phyloP scores from a whole-genome alignment of 2,888 invertebrate species.

The Seladonia tumulorum region DNA sequence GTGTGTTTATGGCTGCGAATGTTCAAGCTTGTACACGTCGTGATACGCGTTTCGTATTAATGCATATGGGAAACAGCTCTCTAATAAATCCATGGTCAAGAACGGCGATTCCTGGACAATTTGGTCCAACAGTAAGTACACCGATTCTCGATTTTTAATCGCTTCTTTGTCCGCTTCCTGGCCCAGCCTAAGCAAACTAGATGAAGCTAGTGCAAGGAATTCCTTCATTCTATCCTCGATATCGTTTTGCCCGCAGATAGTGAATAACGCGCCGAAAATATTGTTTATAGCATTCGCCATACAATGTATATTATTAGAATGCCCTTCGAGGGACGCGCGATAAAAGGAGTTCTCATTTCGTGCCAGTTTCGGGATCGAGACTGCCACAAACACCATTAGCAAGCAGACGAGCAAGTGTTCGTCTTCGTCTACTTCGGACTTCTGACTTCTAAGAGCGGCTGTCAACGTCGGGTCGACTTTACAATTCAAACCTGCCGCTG shows the following conservation, averaged over 20 bases:
- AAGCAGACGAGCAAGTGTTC: constrained; percentile 97
- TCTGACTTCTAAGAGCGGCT: constrained; percentile 94
- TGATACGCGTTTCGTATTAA: constrained; percentile 99
- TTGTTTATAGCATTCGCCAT: constrained; percentile 98
- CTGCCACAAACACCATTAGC: constrained; percentile 99
- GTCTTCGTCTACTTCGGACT: constrained; percentile 94
- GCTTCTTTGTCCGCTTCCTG: constrained; percentile 98
- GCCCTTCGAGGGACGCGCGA: constrained; percentile 94
- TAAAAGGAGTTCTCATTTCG: constrained; percentile 95
- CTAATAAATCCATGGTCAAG: constrained; percentile 98
- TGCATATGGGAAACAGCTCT: constrained; percentile 99
- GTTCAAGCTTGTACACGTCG: constrained; percentile 96
- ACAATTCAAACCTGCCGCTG: constrained; percentile 96
- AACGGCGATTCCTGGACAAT: constrained; percentile 99
- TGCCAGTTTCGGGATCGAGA: constrained; percentile 97
- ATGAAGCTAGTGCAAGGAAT: constrained; percentile 96
- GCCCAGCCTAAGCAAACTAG: constrained; percentile 96
- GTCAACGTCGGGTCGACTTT: constrained; percentile 98
- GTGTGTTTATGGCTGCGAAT: constrained; percentile 84
- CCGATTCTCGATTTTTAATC: constrained; percentile 97
- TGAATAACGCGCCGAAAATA: constrained; percentile 98
- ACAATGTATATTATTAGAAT: constrained; percentile 99
- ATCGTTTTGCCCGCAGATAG: constrained; percentile 97
- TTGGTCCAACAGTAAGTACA: constrained; percentile 97
- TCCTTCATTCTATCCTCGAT: constrained; percentile 99